phyloP scores from a whole-genome alignment of 2,113 vertebrate genomes.

The Leptodactylus fuscus region DNA sequence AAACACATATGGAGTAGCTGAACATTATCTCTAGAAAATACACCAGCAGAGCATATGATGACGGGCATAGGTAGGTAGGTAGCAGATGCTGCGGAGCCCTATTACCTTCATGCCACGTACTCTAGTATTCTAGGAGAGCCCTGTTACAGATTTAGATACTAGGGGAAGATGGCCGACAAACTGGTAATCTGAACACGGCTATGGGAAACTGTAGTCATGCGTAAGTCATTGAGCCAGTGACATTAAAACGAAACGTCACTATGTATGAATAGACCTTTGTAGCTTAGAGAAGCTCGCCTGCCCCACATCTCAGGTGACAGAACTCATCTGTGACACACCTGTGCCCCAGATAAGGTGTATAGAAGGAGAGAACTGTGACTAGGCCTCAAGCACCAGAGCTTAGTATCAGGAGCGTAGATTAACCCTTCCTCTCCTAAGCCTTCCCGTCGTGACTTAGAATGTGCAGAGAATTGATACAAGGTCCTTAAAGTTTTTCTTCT shows the following conservation, averaged over 20 bases:
- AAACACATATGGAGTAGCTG: no score
- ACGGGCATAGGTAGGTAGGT: no score
- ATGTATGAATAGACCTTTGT: neutral
- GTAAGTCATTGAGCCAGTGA: neutral
- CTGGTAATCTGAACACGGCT: neutral
- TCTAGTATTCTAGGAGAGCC: no score
- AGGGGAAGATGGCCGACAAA: no score
- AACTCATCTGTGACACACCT: slow-evolving; percentile 14
- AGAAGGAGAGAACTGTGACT: neutral
- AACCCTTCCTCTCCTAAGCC: neutral
- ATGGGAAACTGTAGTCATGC: neutral
- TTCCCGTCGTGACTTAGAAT: neutral
- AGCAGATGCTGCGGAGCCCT: no score
- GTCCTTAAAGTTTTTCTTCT: neutral
- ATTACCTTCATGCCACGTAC: no score
- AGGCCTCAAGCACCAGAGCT: neutral
- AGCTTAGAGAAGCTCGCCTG: neutral
- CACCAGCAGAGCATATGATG: no score
- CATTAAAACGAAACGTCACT: neutral
- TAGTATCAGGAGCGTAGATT: neutral
- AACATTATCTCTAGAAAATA: no score
- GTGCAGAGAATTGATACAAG: neutral
- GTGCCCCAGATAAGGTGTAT: neutral
- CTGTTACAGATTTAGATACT: no score
- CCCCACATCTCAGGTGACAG: slow-evolving; percentile 1